Percentiles rank a stretch among this genome's conserved stretches.
Conservation (phyloP, 2,888 invertebrate genomes). For the Serripes groenlandicus region DNA sequence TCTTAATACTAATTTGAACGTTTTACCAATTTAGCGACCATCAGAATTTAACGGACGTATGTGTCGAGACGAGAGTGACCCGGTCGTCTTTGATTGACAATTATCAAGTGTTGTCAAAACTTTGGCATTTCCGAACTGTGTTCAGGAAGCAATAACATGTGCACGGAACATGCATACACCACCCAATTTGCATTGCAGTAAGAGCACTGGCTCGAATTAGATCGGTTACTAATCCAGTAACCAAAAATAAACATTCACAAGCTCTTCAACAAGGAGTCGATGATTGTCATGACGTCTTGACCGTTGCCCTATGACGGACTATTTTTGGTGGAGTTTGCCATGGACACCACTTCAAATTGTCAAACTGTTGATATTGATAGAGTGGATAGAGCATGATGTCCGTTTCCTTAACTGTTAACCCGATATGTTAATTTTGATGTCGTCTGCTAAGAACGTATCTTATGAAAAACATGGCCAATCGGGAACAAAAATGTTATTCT, state of each 20-base stretch:
- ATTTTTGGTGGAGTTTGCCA: not conserved
- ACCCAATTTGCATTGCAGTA: constrained; percentile 10
- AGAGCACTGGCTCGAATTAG: constrained; percentile 36
- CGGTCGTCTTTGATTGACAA: constrained; percentile 20
- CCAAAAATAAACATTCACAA: constrained; percentile 52
- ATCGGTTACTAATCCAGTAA: constrained; percentile 30
- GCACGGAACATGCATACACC: constrained; percentile 37
- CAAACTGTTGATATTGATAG: constrained; percentile 2
- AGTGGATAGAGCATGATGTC: too few species aligned
- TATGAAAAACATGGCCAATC: too few species aligned
- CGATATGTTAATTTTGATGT: too few species aligned
- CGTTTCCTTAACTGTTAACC: too few species aligned
- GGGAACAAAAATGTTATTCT: too few species aligned
- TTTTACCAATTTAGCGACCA: not conserved
- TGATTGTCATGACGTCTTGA: constrained; percentile 5
- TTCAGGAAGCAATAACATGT: not conserved
- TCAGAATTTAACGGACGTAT: not conserved
- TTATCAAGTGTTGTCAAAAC: constrained; percentile 26
- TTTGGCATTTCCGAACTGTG: constrained; percentile 2
- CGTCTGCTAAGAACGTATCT: too few species aligned
- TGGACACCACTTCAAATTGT: constrained; percentile 9
- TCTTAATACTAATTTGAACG: too few species aligned
- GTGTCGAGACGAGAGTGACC: not conserved
- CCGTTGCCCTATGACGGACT: constrained; percentile 9
- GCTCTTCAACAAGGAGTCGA: not conserved